Conservation (phyloP, 2,888 invertebrate genomes). For the Acheta domesticus region DNA sequence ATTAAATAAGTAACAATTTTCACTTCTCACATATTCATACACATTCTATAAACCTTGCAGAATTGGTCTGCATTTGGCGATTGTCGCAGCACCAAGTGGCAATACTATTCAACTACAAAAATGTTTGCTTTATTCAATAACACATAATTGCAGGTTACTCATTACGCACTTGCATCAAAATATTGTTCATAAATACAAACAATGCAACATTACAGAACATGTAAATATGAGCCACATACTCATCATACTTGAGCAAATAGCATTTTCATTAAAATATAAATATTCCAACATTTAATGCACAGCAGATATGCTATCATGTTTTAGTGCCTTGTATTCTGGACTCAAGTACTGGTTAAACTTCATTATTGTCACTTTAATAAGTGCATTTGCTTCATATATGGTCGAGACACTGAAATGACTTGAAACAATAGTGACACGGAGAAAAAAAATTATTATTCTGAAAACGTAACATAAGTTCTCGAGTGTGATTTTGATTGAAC, state of each 20-base stretch:
- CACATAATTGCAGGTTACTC: not conserved
- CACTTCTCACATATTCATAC: slow-evolving; percentile 18
- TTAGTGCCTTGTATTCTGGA: not conserved
- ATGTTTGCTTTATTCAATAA: not conserved
- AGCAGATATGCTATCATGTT: not conserved
- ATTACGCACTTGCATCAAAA: not conserved
- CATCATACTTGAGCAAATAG: slow-evolving; percentile 7
- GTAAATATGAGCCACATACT: not conserved
- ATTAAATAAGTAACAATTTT: not conserved
- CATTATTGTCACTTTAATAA: no score
- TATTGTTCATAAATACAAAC: not conserved
- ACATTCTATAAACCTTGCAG: not conserved
- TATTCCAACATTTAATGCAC: slow-evolving; percentile 5
- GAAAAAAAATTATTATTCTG: no score
- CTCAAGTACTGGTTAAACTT: no score
- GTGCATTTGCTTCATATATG: no score
- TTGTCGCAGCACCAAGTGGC: not conserved
- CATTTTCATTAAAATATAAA: not conserved
- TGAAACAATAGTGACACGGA: no score
- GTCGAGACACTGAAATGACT: no score
- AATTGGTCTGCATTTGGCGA: not conserved
- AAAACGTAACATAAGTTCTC: no score
- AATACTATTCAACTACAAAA: not conserved
- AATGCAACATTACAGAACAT: slow-evolving; percentile 8
- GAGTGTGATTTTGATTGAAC: no score